Conservation (phyloP, 1,140 invertebrate genomes). For the Euura lappo region DNA sequence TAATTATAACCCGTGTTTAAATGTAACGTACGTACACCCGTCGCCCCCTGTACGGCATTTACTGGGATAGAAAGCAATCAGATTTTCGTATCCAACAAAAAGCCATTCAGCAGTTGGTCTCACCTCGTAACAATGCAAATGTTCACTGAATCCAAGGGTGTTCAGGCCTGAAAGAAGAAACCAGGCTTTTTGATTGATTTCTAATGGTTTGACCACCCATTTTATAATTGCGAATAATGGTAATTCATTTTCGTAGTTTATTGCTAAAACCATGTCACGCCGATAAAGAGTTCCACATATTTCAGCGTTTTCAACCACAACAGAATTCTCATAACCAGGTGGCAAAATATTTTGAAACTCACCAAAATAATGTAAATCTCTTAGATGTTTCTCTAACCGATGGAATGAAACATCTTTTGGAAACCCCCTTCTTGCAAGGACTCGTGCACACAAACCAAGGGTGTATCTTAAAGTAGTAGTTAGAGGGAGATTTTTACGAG, state of each 20-base stretch:
- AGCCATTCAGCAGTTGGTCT: too few relatives aligned
- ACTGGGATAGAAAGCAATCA: not conserved
- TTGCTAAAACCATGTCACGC: not conserved
- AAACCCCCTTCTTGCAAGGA: not conserved
- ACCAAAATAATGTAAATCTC: not conserved
- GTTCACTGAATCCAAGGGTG: not conserved
- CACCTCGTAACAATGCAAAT: too few relatives aligned
- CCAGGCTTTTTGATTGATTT: not conserved
- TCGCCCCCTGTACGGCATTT: too few relatives aligned
- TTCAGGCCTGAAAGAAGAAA: not conserved
- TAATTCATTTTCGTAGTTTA: not conserved
- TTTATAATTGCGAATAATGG: not conserved
- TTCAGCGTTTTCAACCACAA: not conserved
- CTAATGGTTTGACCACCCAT: not conserved
- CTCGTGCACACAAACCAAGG: not conserved
- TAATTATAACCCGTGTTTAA: not conserved
- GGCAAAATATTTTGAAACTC: conserved; percentile 1
- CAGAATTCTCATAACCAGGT: not conserved
- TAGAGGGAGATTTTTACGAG: not conserved
- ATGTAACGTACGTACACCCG: too few relatives aligned
- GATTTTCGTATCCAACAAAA: not conserved
- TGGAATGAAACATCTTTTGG: not conserved
- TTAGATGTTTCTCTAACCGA: not conserved
- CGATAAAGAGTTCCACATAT: not conserved
- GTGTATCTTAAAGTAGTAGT: not conserved